Evolutionary conservation across 2,113 vertebrate genomes (phyloP).

Genomic region (Ceratotherium simum): DNA sequence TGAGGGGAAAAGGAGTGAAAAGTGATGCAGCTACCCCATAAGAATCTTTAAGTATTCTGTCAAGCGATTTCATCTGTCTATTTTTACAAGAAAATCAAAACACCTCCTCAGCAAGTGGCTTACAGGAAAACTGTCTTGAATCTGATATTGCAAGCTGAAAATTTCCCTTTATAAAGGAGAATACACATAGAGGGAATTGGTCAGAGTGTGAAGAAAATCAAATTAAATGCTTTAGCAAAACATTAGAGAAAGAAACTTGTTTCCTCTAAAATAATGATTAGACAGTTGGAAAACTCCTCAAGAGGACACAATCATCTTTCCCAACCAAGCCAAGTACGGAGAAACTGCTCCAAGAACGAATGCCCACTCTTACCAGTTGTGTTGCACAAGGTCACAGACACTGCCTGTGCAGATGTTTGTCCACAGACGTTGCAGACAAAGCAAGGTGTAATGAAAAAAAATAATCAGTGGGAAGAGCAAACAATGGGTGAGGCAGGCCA

Average conservation of each 20-base stretch:
- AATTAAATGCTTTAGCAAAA: slow-evolving; percentile 35
- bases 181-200: background rate
- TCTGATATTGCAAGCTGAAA: background rate
- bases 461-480: background rate
- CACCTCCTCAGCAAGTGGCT: background rate
- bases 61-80: background rate
- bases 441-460: background rate
- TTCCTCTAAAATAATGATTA: background rate
- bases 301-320: background rate
- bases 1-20: background rate
- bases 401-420: too few relatives aligned
- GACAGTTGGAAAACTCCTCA: background rate
- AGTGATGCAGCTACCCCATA: background rate
- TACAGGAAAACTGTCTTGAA: background rate
- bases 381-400: background rate
- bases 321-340: background rate
- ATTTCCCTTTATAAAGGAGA: background rate
- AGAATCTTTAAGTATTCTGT: background rate
- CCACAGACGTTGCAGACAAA: background rate
- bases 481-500: background rate
- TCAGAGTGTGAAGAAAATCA: background rate
- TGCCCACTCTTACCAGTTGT: background rate
- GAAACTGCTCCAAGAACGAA: background rate
- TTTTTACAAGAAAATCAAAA: slow-evolving; percentile 39
- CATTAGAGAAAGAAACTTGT: background rate